Conservation (phyloP, 2,113 vertebrate species). For the Pyxicephalus adspersus region DNA sequence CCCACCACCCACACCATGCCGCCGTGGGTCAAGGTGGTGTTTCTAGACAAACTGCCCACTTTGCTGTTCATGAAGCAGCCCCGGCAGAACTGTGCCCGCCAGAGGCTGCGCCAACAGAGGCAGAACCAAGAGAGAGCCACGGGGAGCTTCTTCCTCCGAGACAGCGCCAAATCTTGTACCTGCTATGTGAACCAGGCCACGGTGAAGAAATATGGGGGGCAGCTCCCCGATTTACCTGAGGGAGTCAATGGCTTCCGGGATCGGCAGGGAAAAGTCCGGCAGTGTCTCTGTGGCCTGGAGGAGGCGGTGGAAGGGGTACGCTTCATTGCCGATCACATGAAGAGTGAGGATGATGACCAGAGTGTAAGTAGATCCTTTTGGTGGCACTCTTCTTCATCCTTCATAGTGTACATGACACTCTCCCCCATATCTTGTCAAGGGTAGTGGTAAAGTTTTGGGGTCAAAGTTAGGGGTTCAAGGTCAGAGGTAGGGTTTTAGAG, state of each 20-base stretch:
- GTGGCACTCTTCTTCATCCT: too few relatives aligned
- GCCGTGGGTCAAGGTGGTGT: slow-evolving; percentile 89
- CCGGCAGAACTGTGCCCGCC: slow-evolving; percentile 85
- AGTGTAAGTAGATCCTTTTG: slow-evolving; percentile 79
- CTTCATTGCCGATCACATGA: slow-evolving; percentile 96
- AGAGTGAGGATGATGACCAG: slow-evolving; percentile 91
- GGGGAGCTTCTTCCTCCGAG: slow-evolving; percentile 60
- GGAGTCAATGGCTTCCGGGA: slow-evolving; percentile 78
- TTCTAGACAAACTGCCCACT: slow-evolving; percentile 87
- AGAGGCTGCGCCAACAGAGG: slow-evolving; percentile 82
- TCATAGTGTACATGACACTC: too few relatives aligned
- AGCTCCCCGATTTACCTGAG: slow-evolving; percentile 63
- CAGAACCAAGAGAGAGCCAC: slow-evolving; percentile 67
- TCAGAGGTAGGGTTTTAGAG: too few relatives aligned
- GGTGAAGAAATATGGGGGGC: slow-evolving; percentile 71
- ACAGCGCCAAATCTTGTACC: slow-evolving; percentile 73
- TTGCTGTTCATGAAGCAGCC: slow-evolving; percentile 96
- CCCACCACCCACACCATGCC: slow-evolving; percentile 97
- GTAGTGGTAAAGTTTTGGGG: too few relatives aligned
- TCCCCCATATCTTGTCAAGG: too few relatives aligned
- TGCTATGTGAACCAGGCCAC: slow-evolving; percentile 85
- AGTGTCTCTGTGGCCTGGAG: slow-evolving; percentile 80
- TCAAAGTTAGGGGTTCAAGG: too few relatives aligned
- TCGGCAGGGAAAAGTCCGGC: slow-evolving; percentile 60
- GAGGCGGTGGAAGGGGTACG: slow-evolving; percentile 92